Base-by-base conservation (phyloP, 2,113 vertebrate genomes). In the Scartelaos histophorus region DNA sequence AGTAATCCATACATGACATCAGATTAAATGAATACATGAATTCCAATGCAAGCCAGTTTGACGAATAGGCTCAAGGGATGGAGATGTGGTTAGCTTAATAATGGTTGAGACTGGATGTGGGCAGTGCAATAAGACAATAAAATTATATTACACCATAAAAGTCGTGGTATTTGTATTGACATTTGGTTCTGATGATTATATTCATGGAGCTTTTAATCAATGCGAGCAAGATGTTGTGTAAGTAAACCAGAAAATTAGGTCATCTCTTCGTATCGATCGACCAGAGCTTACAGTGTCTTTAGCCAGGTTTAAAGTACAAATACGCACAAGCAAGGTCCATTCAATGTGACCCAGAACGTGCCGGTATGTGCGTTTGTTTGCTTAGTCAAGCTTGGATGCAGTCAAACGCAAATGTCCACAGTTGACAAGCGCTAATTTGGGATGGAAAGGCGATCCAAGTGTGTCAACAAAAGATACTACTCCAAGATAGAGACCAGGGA, bases 21-120 rank as follows among this genome's bases (percentile, higher is more conserved):
- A 93, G 89, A 91, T 90, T 92, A 85, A 83, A 92, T 93, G 86
- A 92, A 89, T 88, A 92, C 84, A 91, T 91, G 82, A 87, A 92
- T 92, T 85, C 75, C 75, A 91, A 91, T 91, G 84, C 71, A 88
- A 79, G 67, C 58, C 38, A 73, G 76, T 88, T 86, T 82, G 83
- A 88, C 66, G 83, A 84, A 85, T 69, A 78, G 58, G 43, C 72
- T 68, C 70, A 2, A 11, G 78, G 60, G 78, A 69, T 34, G 60
- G 25, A 3, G 58, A 47, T 73, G 35, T 46, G 46, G 46, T 78
- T 54, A 68, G 66, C 69, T 51, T 61, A 58, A 64, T 79, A 22
- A 53, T 17, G 35, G 70, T 49, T 16, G n/a, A 21, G 38, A 43
- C 35, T 24, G 65, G 38, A 43, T 24, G n/a, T 66, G 61, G 61